Conservation (phyloP, 2,113 vertebrate genomes). For the Chamaea fasciata region DNA sequence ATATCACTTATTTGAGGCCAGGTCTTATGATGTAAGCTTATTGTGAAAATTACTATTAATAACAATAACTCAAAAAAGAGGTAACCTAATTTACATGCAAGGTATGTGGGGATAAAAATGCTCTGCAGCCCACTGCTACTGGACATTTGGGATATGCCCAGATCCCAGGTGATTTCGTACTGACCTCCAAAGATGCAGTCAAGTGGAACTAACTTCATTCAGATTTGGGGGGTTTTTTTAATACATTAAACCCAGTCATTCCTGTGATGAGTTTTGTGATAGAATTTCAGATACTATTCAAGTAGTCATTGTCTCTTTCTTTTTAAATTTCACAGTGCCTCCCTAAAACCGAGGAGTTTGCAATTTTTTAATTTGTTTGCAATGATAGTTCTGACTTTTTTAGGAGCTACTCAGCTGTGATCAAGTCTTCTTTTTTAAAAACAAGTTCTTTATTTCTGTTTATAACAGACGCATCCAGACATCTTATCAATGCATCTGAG, state of each 20-base stretch:
- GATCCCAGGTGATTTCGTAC: neutral
- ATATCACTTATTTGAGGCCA: neutral
- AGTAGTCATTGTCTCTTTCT: neutral
- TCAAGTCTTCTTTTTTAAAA: neutral
- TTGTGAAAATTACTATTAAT: neutral
- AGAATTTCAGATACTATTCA: neutral
- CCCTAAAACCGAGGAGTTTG: neutral
- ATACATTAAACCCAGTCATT: neutral
- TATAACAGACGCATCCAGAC: slow-evolving; percentile 61
- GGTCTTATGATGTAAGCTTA: neutral
- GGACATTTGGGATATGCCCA: neutral
- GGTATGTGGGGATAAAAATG: neutral
- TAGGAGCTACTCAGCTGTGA: neutral
- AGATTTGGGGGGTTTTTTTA: neutral
- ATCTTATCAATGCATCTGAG: slow-evolving; percentile 61
- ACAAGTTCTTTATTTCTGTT: neutral
- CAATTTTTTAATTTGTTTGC: neutral
- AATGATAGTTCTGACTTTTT: neutral
- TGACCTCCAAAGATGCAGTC: neutral
- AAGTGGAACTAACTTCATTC: neutral
- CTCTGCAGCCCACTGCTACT: neutral
- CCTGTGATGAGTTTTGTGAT: neutral
- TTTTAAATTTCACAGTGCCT: neutral
- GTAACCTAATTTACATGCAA: neutral
- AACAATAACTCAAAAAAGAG: neutral